Base-by-base conservation (phyloP, 92 coral and sea anemone genomes). In the Micromussa lordhowensis region DNA sequence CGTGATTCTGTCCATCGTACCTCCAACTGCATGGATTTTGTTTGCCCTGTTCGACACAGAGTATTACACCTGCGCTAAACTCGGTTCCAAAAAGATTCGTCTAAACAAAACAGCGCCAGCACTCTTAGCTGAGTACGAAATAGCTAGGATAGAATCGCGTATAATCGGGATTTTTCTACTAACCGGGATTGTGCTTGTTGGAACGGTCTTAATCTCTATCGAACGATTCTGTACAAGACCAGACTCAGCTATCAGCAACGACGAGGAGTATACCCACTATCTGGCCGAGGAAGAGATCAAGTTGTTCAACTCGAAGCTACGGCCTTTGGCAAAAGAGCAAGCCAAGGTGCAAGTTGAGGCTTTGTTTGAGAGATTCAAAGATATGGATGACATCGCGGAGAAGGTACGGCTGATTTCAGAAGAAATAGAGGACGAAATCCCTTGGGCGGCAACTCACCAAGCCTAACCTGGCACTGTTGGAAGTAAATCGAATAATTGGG, bases 51-150 rank as follows among this genome's bases (percentile, higher is more conserved):
- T 81, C n/a, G 87, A 88, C 24, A 49, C 91, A 11, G 61, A 88
- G 13, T 91, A 82, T 63, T 91, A 91, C 68, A 86, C 79, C 53
- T 91, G 94, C 55, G 79, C 53, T 12, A 73, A 55, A 21, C 85
- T 88, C n/a, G 94, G 94, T 31, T 76, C 91, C 2, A 2, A 49
- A 19, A 79, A 86, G 64, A 29, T 34, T 22, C 36, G 77, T 10
- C 53, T 78, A 22, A 86, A 86, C 78, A 19, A 38, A 10, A 86
- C 90, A 5, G 49, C 34, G 24, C 53, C 38, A 32, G 49, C 49
- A 24, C 19, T 78, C 24, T 66, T 69, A 19, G 22, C 48, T 29
- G 84, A 86, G 63, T 78, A 63, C 69, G 66, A 78, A 54, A 29
- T 68, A 30, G 54, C 77, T 14, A 49, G 51, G 11, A 31, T 84